Evolutionary conservation across 2,888 invertebrate genomes (phyloP).

Genomic region (Leptopilina myrica): DNA sequence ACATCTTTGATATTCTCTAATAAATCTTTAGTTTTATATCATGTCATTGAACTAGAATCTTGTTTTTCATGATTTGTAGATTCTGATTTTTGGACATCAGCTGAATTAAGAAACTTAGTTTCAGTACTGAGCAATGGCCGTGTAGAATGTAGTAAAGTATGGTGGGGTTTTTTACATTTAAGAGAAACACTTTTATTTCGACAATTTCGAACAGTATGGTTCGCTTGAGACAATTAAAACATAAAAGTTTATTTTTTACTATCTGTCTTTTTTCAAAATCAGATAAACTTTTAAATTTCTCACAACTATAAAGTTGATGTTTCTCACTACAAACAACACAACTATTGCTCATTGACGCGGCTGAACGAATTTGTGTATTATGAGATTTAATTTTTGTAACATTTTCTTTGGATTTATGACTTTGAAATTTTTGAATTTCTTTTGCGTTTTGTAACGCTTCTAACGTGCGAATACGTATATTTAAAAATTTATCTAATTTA

Average conservation of each 20-base stretch:
- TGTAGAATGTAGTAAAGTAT: no score
- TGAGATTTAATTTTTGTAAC: background rate
- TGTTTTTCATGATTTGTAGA: no score
- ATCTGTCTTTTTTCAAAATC: background rate
- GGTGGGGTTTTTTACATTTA: no score
- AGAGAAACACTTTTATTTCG: no score
- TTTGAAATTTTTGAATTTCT: background rate
- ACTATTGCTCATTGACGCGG: background rate
- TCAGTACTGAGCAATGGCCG: no score
- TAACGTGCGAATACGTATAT: conserved; percentile 29
- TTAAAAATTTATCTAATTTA: conserved; percentile 35
- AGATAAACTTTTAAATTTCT: background rate
- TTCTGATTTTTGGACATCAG: no score
- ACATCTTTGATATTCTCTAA: no score
- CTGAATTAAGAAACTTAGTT: no score
- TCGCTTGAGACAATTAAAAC: conserved; percentile 1
- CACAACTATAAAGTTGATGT: background rate
- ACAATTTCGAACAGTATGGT: background rate
- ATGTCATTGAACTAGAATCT: no score
- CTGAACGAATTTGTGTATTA: background rate
- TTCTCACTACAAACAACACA: background rate
- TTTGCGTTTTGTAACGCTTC: conserved; percentile 4
- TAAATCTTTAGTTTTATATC: no score
- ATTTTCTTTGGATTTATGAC: background rate
- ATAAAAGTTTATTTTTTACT: background rate